Evolutionary conservation across 2,888 invertebrate genomes (phyloP).

Genomic region (Fragum whitleyi): DNA sequence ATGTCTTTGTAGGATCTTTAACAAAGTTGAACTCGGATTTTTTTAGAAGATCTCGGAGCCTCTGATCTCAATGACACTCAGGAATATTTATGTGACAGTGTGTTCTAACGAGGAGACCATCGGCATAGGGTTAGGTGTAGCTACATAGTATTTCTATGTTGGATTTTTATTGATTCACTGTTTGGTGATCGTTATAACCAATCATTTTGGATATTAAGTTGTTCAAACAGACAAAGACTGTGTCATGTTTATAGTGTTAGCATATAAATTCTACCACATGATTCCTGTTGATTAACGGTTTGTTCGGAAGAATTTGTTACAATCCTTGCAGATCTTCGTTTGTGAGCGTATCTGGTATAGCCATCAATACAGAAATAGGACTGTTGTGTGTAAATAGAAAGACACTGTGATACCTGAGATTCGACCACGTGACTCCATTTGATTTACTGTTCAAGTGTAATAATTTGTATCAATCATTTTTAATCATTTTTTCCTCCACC

Average conservation of each 20-base stretch:
- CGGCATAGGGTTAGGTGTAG: too few species aligned
- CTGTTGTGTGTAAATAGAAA: conserved; percentile 3
- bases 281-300: too few species aligned
- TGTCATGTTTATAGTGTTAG: too few species aligned
- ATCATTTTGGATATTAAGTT: neutral
- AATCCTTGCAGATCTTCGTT: neutral
- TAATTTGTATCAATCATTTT: conserved; percentile 2
- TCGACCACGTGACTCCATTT: neutral
- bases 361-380: conserved; percentile 2
- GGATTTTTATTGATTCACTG: neutral
- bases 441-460: neutral
- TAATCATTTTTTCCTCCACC: conserved; percentile 39
- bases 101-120: too few species aligned
- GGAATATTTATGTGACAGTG: too few species aligned
- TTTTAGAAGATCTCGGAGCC: too few species aligned
- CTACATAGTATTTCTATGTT: too few species aligned
- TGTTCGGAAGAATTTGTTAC: neutral
- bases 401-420: neutral
- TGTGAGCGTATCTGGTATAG: conserved; percentile 5
- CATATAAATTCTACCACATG: too few species aligned
- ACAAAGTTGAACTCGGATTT: too few species aligned
- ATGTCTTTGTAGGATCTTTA: too few species aligned
- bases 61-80: too few species aligned
- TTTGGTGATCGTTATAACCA: neutral
- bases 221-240: neutral